Base-by-base conservation (phyloP, 2,888 invertebrate species). In the Norana najaformis region DNA sequence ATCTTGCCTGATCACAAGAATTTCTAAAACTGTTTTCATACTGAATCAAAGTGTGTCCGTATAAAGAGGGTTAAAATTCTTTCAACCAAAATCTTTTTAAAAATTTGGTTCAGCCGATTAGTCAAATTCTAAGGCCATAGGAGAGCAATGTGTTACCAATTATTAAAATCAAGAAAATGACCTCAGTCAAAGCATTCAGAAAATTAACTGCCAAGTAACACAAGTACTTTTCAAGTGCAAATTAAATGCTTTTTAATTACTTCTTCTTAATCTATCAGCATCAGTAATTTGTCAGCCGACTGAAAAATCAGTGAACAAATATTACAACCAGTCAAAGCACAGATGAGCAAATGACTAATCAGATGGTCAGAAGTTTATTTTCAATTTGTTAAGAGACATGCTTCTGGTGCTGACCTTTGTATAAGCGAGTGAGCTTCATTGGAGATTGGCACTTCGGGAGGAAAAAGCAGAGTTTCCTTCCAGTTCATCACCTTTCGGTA, bases 401-500 rank as follows among this genome's bases (percentile, higher is more conserved):
- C n/a, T 8, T 8, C 34, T 47, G 39, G 39, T 38, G 39, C 47
- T 20, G 37, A 88, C 39, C 88, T 41, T 47, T 18, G 88, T 35
- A 88, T 34, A 14, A 41, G 88, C n/a, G 16, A 85, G 36, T 85
- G 37, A 89, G 47, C 2, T 34, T 99, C 98, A 95, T 98, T 98
- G 92, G 98, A 98, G 95, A 99, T 99, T 92, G 99, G 99, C 94
- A 99, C 98, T 96, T 99, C 99, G 0, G 99, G 99, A 30, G 99
- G 99, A 95, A 99, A 99, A 90, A 98, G 97, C 91, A 99, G 96
- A 2, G 99, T 99, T 94, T 99, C 99, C 34, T 98, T 96, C 99
- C 99, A 99, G 94, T 99, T 99, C 98, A 99, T 99, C 93, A 99
- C 99, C 96, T 98, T 98, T 90, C 96, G 96, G 95, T 98, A 98